Conservation (phyloP, 1,140 invertebrate genomes). For the Lamellibrachia luymesi region DNA sequence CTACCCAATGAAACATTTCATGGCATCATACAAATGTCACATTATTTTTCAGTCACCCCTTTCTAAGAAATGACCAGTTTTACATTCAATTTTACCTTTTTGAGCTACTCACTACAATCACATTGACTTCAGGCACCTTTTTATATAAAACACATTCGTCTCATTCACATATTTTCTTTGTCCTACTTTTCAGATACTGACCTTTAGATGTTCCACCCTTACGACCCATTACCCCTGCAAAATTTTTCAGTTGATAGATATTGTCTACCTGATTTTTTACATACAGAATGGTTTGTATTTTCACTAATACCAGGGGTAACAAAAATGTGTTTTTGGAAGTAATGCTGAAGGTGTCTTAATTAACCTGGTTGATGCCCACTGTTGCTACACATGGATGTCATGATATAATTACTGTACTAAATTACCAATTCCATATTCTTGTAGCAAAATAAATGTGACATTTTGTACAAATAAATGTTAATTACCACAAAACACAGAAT, state of each 20-base stretch:
- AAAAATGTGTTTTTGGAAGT: neutral
- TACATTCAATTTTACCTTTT: neutral
- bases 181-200: neutral
- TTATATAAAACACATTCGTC: neutral
- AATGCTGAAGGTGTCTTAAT: neutral
- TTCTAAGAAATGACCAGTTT: neutral
- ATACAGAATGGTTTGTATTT: neutral
- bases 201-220: neutral
- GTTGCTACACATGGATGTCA: too few relatives aligned
- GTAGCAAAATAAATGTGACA: neutral
- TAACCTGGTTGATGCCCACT: neutral
- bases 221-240: neutral
- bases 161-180: neutral
- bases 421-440: neutral
- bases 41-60: neutral
- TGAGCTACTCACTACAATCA: neutral
- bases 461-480: neutral
- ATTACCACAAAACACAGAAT: neutral
- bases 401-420: neutral
- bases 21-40: neutral
- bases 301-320: neutral
- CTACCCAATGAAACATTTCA: neutral
- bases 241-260: neutral
- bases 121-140: too few relatives aligned
- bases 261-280: neutral